Conservation (phyloP, 2,797 vertebrate genomes). For the Liparis tanakae region DNA sequence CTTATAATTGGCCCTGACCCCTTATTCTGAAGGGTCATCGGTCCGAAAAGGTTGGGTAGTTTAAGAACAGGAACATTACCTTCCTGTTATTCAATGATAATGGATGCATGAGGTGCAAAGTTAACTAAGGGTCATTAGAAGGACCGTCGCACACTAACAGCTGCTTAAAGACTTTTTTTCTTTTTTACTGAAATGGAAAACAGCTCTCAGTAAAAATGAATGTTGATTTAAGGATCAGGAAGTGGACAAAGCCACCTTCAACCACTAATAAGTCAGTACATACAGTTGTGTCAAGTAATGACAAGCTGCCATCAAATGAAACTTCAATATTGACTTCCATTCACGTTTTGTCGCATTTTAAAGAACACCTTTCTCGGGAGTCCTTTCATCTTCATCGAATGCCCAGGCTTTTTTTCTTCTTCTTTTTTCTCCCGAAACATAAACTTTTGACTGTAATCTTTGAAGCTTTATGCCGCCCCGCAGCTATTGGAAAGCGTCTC, state of each 20-base stretch:
- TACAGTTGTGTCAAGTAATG: conserved; percentile 6
- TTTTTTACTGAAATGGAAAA: conserved; percentile 34
- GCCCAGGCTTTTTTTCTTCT: conserved; percentile 51
- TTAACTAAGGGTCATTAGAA: conserved; percentile 70
- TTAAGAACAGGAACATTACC: conserved; percentile 81
- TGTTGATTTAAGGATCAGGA: conserved; percentile 6
- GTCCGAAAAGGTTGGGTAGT: conserved; percentile 77
- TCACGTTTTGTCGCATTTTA: conserved; percentile 7
- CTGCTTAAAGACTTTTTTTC: conserved; percentile 9
- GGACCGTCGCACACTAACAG: conserved; percentile 49
- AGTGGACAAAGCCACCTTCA: conserved; percentile 17
- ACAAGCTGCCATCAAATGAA: conserved; percentile 20
- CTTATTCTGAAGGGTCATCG: conserved; percentile 77
- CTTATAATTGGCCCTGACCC: conserved; percentile 80
- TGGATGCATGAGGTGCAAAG: conserved; percentile 75
- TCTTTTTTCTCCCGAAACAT: conserved; percentile 66
- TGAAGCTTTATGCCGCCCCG: conserved; percentile 70
- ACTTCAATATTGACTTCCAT: conserved; percentile 18
- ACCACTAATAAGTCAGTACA: not conserved
- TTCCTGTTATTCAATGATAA: conserved; percentile 85
- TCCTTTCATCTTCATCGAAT: conserved; percentile 65
- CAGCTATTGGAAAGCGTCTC: conserved; percentile 63
- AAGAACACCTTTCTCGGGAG: conserved; percentile 40
- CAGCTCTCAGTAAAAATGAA: conserved; percentile 3
- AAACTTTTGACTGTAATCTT: conserved; percentile 73